Evolutionary conservation across 2,797 vertebrate species (phyloP), one percentile per base, ranked within the genome.

Genomic region (Neosalanx taihuensis): DNA sequence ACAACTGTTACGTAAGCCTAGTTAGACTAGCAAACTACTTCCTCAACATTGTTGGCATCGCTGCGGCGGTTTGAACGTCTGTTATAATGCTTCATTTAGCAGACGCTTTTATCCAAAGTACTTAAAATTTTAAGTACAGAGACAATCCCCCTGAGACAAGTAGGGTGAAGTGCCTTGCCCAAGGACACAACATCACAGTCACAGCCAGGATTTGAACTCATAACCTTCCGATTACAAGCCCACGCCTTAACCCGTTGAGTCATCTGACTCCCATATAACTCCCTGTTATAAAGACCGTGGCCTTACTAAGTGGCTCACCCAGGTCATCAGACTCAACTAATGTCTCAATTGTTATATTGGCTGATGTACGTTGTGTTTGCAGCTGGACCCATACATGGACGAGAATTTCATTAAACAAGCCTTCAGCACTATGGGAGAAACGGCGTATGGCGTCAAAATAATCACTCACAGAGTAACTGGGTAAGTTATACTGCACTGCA

Each of bases 331-430:
- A 49, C 35, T 20, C n/a, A 35, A 31, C 17, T 3, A 10, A 20
- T 49, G 15, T 13, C 13, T 15, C 26, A 1, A 10, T 64, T 30
- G 3, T 17, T 18, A 15, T 63, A 46, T 46, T 46, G 4, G 2
- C 51, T 56, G 6, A 56, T 56, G 51, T n/a, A 1, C 15, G 51
- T 53, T 53, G 23, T 37, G 26, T 33, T 20, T 5, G 26, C 78
- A 88, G 93, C 76, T 94, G 86, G 93, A 94, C 89, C 92, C 91
- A 37, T 94, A 94, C 85, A 94, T 94, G 93, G 92, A 93, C 64
- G 93, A 94, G 74, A 91, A 82, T 81, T 94, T 94, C 83, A 90
- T 94, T 73, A 94, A 93, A 77, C 91, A 92, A 84, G 93, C 93
- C 13, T 94, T 94, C 56, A 93, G 87, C 49, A 90, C 90, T 4